Evolutionary conservation across 2,888 invertebrate species (phyloP).

Genomic region (Dastarcus helophoroides): DNA sequence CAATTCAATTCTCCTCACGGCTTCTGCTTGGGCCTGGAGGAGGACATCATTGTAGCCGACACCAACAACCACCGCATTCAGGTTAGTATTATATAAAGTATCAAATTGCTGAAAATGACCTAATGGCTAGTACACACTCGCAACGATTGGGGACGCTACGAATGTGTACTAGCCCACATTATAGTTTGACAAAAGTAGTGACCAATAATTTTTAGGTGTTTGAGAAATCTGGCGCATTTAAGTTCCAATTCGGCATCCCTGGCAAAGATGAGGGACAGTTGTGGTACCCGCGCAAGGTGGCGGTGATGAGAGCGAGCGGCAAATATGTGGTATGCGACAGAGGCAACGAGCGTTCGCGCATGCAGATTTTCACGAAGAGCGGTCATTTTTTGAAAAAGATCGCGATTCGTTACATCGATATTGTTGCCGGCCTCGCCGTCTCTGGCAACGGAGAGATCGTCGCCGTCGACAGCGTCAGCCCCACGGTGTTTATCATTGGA

Average conservation of each 20-base stretch:
- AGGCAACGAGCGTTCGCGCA: constrained; percentile 89
- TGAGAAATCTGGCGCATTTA: constrained; percentile 85
- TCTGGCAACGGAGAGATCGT: constrained; percentile 88
- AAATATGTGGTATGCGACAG: constrained; percentile 96
- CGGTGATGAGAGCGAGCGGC: constrained; percentile 75
- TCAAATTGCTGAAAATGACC: too few species aligned
- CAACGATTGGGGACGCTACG: too few species aligned
- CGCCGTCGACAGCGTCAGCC: constrained; percentile 93
- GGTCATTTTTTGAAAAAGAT: constrained; percentile 95
- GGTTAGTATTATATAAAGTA: constrained; percentile 42
- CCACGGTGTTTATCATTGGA: constrained; percentile 88
- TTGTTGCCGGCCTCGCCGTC: constrained; percentile 89
- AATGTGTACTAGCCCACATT: too few species aligned
- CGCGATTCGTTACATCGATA: constrained; percentile 78
- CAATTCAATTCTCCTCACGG: constrained; percentile 97
- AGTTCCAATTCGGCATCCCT: constrained; percentile 88
- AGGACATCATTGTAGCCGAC: constrained; percentile 93
- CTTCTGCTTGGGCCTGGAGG: constrained; percentile 88
- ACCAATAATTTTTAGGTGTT: constrained; percentile 56
- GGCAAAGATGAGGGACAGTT: constrained; percentile 94
- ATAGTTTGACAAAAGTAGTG: too few species aligned
- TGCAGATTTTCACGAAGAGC: constrained; percentile 95
- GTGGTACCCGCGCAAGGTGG: constrained; percentile 95
- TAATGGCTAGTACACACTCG: too few species aligned
- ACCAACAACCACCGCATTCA: constrained; percentile 95